Percentiles rank a stretch among this genome's conserved stretches.
These are phyloP conservation scores for Burhinus oedicnemus DNA, from an alignment of 2,113 vertebrate genomes.

Conservation along the genomic window DNA sequence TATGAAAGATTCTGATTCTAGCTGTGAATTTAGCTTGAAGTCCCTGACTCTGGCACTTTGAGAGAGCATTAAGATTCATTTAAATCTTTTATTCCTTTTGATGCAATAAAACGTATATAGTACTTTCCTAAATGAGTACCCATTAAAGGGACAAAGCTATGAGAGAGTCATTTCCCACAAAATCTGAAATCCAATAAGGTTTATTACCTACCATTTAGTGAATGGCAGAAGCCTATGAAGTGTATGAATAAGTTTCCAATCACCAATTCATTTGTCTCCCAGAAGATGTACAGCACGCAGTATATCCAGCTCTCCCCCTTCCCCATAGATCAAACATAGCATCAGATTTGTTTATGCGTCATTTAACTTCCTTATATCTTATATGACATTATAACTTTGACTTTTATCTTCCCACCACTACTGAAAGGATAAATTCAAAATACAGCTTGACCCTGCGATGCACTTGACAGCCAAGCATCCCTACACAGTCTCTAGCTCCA, in stretches of 20 bases:
- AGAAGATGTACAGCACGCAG: neutral
- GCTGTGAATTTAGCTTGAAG: conserved; percentile 11
- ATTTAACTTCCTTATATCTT: conserved; percentile 5
- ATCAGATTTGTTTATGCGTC: neutral
- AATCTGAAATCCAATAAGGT: conserved; percentile 65
- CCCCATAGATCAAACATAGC: neutral
- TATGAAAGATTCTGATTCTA: neutral
- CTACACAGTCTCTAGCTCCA: neutral
- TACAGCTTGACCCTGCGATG: neutral
- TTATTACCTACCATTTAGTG: conserved; percentile 57
- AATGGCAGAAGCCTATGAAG: conserved; percentile 50
- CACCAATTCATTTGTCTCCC: conserved; percentile 27
- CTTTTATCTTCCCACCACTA: neutral
- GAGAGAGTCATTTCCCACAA: conserved; percentile 62
- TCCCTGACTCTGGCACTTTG: neutral
- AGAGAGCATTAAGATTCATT: conserved; percentile 39
- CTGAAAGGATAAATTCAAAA: neutral
- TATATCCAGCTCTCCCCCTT: neutral
- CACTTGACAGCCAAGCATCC: neutral
- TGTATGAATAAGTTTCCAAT: conserved; percentile 28
- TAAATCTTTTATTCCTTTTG: conserved; percentile 56
- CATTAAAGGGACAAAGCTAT: conserved; percentile 56
- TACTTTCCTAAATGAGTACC: conserved; percentile 59
- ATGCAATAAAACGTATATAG: conserved; percentile 57
- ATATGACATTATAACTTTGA: neutral